phyloP scores from a whole-genome alignment of 2,888 invertebrate species.

The Archips xylosteana region DNA sequence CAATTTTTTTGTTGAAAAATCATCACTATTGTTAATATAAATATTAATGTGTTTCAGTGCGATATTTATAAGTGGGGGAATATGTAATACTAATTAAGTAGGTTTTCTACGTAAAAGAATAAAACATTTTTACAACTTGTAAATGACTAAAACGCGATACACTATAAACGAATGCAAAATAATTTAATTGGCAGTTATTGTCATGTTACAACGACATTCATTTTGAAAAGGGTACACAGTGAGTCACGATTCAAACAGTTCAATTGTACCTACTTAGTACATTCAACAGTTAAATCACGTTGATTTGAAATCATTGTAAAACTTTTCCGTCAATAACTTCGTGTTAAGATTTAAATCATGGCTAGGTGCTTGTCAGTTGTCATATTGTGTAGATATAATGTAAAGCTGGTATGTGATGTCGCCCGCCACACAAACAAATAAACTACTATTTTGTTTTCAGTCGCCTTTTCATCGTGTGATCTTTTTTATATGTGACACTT shows the following conservation, averaged over 20 bases:
- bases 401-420: not conserved
- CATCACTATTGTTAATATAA: too few relatives aligned
- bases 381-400: conserved; percentile 14
- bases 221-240: not conserved
- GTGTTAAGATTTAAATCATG: conserved; percentile 25
- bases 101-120: too few relatives aligned
- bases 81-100: too few relatives aligned
- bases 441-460: too few relatives aligned
- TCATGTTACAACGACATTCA: not conserved
- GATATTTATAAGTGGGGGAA: not conserved
- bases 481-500: too few relatives aligned
- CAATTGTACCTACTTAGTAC: not conserved
- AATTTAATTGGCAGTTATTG: too few relatives aligned
- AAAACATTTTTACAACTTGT: not conserved
- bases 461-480: too few relatives aligned
- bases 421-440: not conserved
- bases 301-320: conserved; percentile 12
- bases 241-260: not conserved
- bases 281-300: not conserved
- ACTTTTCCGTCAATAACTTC: conserved; percentile 38
- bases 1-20: not conserved
- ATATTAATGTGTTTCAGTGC: not conserved
- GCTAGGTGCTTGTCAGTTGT: conserved; percentile 18
- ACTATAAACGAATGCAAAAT: too few relatives aligned
- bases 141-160: too few relatives aligned